A percentile compares a stretch with the other conserved stretches of the same genome.
Conservation (phyloP, 2,113 vertebrate species). For the Brachypodius melanocephalos region DNA sequence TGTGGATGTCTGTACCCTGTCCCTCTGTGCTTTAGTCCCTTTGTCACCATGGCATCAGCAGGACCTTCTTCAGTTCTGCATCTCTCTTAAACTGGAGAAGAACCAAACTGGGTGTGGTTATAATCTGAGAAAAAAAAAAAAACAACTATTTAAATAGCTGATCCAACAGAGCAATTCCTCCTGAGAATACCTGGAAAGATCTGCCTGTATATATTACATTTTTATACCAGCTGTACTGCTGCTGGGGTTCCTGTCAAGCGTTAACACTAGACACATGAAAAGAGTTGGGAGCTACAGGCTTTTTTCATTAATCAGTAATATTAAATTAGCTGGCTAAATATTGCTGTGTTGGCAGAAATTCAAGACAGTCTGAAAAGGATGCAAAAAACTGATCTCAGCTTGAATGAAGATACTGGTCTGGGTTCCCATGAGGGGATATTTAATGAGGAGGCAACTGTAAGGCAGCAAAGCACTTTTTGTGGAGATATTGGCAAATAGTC, state of each 20-base stretch:
- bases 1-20: not conserved
- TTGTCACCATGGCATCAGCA: not conserved
- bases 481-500: not conserved
- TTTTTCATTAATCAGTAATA: constrained; percentile 43
- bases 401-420: not conserved
- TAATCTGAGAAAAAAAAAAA: not conserved
- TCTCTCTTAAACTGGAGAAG: not conserved
- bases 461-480: not conserved
- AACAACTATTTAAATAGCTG: not conserved
- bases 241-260: constrained; percentile 22
- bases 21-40: not conserved
- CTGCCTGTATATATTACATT: not conserved
- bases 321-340: constrained; percentile 29
- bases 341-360: constrained; percentile 22
- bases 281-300: not conserved
- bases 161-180: not conserved
- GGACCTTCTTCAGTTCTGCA: not conserved
- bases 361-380: not conserved
- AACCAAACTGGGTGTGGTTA: not conserved
- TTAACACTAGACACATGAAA: not conserved
- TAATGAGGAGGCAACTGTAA: not conserved
- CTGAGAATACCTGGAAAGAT: not conserved
- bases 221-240: not conserved
- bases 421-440: not conserved
- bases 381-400: not conserved